Conservation (phyloP, 2,888 invertebrate genomes). For the Aelia acuminata region DNA sequence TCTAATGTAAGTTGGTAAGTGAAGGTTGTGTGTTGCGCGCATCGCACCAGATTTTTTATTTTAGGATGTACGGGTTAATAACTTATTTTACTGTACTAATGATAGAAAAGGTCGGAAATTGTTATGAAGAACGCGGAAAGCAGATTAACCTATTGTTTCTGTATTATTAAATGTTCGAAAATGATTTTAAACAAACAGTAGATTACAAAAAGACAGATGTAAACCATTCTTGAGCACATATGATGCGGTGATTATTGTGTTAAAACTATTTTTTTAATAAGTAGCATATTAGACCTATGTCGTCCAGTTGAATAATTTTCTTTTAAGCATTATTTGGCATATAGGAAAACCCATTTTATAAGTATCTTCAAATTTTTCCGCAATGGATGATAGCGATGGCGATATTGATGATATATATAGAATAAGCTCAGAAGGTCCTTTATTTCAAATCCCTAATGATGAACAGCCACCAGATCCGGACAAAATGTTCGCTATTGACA, state of each 20-base stretch:
- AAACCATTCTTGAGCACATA: background rate
- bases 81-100: too few species aligned
- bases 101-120: too few species aligned
- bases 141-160: too few species aligned
- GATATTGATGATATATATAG: background rate
- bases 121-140: too few species aligned
- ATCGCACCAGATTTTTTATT: too few species aligned
- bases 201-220: background rate
- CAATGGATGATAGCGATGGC: background rate
- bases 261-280: background rate
- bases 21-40: too few species aligned
- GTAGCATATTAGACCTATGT: background rate
- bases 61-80: too few species aligned
- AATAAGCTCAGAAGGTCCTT: background rate
- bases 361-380: background rate
- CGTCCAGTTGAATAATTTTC: background rate
- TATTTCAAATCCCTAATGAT: background rate
- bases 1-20: too few species aligned
- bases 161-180: too few species aligned
- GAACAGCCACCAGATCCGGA: background rate
- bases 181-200: too few species aligned
- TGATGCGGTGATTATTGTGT: background rate
- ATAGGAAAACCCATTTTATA: background rate
- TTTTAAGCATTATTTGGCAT: too few species aligned
- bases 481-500: slow-evolving; percentile 5